A percentile compares a stretch with the other conserved stretches of the same genome.
These are phyloP conservation scores for Microctenopoma stevenorrisi DNA, from an alignment of 2,797 vertebrate genomes.

Conservation along the genomic window DNA sequence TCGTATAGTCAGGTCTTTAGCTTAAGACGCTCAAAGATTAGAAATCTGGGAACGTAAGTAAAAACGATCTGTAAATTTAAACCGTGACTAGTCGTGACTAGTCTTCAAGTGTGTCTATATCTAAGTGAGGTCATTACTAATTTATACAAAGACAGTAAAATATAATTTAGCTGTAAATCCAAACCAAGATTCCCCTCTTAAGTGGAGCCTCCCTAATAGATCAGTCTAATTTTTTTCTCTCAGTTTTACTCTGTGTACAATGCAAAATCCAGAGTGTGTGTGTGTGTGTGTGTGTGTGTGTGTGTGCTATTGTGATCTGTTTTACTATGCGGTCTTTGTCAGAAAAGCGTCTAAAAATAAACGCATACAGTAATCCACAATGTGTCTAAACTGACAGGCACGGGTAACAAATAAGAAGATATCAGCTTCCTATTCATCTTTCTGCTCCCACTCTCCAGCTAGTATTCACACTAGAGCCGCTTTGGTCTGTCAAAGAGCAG, in stretches of 20 bases:
- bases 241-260: neutral
- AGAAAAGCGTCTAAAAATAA: slow-evolving; percentile 59
- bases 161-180: neutral
- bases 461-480: slow-evolving; percentile 37
- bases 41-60: too few species aligned
- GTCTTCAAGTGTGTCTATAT: too few species aligned
- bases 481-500: slow-evolving; percentile 72
- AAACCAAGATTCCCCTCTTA: too few species aligned
- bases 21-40: too few species aligned
- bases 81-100: too few species aligned
- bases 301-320: slow-evolving; percentile 18
- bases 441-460: slow-evolving; percentile 36
- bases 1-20: too few species aligned
- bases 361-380: slow-evolving; percentile 25
- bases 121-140: too few species aligned
- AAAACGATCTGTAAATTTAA: too few species aligned
- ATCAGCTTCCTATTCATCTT: slow-evolving; percentile 55
- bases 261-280: slow-evolving; percentile 34
- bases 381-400: slow-evolving; percentile 51
- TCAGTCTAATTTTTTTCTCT: slow-evolving; percentile 4
- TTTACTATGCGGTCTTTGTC: slow-evolving; percentile 27
- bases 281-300: neutral
- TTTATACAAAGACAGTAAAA: neutral
- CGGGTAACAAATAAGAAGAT: slow-evolving; percentile 58
- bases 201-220: neutral